Evolutionary conservation across 2,113 vertebrate species (phyloP).

Genomic region (Triplophysa tibetana): DNA sequence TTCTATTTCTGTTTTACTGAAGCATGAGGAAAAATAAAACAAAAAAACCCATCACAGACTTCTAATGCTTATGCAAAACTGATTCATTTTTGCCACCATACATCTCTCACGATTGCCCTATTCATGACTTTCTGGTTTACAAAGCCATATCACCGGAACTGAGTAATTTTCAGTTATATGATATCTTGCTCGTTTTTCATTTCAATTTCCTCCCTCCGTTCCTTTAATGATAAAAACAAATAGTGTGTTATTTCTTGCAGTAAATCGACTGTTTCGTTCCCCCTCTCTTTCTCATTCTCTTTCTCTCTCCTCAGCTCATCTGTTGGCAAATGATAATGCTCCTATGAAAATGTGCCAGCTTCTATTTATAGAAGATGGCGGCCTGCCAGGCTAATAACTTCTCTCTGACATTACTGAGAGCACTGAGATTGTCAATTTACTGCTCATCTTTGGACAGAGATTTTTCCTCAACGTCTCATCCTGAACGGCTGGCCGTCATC

Average conservation of each 20-base stretch:
- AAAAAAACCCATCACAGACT: conserved; percentile 13
- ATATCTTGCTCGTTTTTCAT: conserved; percentile 59
- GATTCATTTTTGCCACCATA: conserved; percentile 48
- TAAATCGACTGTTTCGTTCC: conserved; percentile 61
- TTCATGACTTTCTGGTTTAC: conserved; percentile 59
- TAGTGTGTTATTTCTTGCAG: conserved; percentile 63
- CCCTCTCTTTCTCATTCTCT: conserved; percentile 12
- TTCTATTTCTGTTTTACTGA: conserved; percentile 18
- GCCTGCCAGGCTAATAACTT: conserved; percentile 64
- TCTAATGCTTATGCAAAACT: conserved; percentile 46
- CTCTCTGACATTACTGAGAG: conserved; percentile 62
- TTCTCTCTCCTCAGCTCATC: conserved; percentile 59
- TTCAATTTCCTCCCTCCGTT: conserved; percentile 57
- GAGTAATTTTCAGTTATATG: conserved; percentile 55
- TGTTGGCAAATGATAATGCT: conserved; percentile 69
- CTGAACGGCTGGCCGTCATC: conserved; percentile 33
- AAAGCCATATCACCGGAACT: conserved; percentile 51
- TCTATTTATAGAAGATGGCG: conserved; percentile 67
- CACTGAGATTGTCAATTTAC: conserved; percentile 59
- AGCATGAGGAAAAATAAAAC: not conserved
- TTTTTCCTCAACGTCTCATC: conserved; percentile 45
- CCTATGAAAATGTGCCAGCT: conserved; percentile 62
- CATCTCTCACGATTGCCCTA: conserved; percentile 59
- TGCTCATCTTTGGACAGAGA: conserved; percentile 35
- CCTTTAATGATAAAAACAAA: conserved; percentile 71